Evolutionary conservation across 2,888 invertebrate genomes (phyloP).

Genomic region (Idaea dimidiata): DNA sequence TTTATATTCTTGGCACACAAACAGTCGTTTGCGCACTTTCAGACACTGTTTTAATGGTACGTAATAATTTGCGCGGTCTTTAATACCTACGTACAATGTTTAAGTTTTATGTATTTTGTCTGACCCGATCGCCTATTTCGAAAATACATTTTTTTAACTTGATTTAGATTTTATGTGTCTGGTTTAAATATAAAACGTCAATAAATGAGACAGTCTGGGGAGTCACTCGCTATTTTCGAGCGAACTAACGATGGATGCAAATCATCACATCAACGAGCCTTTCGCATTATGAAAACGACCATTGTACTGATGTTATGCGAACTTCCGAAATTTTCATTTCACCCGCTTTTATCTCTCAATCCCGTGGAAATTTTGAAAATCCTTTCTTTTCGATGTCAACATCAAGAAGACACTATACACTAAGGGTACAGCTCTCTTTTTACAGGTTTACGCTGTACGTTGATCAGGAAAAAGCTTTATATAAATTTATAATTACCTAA

Average conservation of each 20-base stretch:
- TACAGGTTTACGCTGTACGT: no score
- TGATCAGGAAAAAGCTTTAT: no score
- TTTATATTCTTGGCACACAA: background rate
- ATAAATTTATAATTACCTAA: no score
- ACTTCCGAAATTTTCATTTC: no score
- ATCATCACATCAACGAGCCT: no score
- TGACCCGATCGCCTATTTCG: background rate
- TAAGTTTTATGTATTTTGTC: background rate
- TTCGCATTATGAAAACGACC: no score
- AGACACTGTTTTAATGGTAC: background rate
- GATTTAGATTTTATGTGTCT: background rate
- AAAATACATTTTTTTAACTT: background rate
- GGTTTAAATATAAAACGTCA: background rate
- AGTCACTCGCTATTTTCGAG: background rate
- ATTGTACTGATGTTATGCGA: no score
- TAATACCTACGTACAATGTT: background rate
- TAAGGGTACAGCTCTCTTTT: no score
- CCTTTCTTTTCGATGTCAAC: no score
- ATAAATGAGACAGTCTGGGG: background rate
- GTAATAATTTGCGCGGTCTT: background rate
- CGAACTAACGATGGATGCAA: background rate
- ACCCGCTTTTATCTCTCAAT: no score
- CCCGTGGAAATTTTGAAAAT: no score
- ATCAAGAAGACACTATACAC: no score
- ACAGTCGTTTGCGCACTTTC: slow-evolving; percentile 1